Percentiles rank a stretch among this genome's conserved stretches.
phyloP scores from a whole-genome alignment of 2,797 vertebrate genomes.

The Tragopan temminckii region DNA sequence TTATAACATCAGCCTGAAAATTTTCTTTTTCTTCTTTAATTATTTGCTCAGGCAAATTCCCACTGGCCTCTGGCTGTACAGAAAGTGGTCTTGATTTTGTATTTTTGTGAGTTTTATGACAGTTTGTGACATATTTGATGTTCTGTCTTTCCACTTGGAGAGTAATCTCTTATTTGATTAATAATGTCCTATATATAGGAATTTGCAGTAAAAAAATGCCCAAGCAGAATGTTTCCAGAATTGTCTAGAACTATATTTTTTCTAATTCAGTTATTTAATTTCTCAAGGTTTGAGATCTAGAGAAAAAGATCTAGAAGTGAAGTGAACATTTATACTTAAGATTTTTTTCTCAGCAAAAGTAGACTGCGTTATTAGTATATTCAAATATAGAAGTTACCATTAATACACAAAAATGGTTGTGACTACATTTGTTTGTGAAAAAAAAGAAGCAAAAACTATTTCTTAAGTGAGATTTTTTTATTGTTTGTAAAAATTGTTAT shows the following conservation, averaged over 20 bases:
- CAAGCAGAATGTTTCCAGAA: not conserved
- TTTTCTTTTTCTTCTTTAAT: not conserved
- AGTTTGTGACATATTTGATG: not conserved
- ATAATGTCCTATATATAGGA: not conserved
- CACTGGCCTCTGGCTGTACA: not conserved
- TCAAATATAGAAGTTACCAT: not conserved
- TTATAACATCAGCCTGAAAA: not conserved
- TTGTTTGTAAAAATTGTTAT: not conserved
- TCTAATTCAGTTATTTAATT: not conserved
- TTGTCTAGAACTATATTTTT: not conserved
- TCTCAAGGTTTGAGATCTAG: not conserved
- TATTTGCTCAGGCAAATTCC: not conserved
- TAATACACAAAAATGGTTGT: not conserved
- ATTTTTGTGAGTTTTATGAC: not conserved
- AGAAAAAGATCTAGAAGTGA: not conserved
- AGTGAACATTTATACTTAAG: not conserved
- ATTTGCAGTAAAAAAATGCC: not conserved
- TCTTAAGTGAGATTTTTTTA: not conserved
- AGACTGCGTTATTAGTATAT: not conserved
- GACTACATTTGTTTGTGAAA: not conserved
- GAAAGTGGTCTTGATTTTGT: not conserved
- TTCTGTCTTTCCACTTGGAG: not conserved
- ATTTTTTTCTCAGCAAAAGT: not conserved
- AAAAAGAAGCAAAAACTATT: not conserved
- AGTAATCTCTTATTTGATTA: not conserved